Conservation (phyloP, 92 coral and sea anemone genomes). For the Zoanthus sociatus region DNA sequence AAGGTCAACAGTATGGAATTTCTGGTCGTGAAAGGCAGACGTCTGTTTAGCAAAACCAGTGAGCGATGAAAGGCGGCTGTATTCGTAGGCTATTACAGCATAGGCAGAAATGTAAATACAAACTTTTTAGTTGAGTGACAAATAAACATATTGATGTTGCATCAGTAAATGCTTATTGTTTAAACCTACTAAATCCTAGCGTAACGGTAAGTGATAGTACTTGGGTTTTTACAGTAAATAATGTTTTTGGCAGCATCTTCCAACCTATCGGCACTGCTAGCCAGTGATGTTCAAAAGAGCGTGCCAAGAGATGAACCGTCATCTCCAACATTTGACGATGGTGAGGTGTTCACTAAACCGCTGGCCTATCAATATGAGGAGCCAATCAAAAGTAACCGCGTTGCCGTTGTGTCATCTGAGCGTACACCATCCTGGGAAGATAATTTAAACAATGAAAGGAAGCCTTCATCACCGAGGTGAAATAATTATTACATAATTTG, state of each 20-base stretch:
- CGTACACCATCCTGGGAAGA: constrained; percentile 51
- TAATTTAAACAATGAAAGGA: constrained; percentile 31
- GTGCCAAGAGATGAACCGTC: constrained; percentile 66
- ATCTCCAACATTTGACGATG: constrained; percentile 60
- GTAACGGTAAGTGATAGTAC: too few species aligned
- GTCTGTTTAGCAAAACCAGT: too few species aligned
- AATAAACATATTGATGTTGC: too few species aligned
- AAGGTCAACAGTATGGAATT: too few species aligned
- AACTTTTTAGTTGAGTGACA: too few species aligned
- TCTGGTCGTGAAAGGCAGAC: too few species aligned
- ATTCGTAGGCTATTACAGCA: too few species aligned
- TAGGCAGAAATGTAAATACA: too few species aligned
- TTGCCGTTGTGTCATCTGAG: constrained; percentile 58
- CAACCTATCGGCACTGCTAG: constrained; percentile 89
- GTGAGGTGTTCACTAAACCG: constrained; percentile 63
- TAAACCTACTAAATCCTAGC: too few species aligned
- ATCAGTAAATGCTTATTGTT: too few species aligned
- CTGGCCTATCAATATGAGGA: constrained; percentile 34
- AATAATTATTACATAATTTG: neutral
- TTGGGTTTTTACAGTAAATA: neutral
- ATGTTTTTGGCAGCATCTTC: constrained; percentile 78
- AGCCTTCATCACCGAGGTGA: constrained; percentile 42
- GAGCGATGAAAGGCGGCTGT: too few species aligned
- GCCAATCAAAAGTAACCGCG: constrained; percentile 54
- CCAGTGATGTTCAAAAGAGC: constrained; percentile 73